phyloP scores from a whole-genome alignment of 2,113 vertebrate genomes.

The Barbus barbus region DNA sequence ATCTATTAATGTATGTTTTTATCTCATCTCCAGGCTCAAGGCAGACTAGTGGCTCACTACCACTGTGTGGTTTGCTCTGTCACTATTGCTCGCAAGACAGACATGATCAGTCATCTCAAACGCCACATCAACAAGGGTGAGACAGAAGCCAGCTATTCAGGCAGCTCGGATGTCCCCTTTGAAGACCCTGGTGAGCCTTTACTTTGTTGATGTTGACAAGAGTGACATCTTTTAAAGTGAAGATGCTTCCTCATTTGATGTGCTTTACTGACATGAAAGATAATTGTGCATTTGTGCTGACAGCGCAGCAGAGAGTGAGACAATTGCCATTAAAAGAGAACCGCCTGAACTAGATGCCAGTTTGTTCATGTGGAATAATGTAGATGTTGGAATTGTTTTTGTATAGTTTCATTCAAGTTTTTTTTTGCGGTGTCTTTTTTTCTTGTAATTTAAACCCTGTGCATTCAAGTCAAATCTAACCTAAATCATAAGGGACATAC shows the following conservation, averaged over 20 bases:
- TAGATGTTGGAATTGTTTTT: not conserved
- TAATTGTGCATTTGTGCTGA: conserved; percentile 13
- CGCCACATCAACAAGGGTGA: conserved; percentile 94
- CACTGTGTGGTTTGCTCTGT: conserved; percentile 95
- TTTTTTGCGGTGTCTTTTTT: not conserved
- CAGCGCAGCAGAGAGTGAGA: not conserved
- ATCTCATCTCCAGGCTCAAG: conserved; percentile 67
- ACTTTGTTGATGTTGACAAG: conserved; percentile 15
- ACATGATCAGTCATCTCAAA: conserved; percentile 94
- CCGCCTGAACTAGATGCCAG: not conserved
- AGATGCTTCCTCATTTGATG: not conserved
- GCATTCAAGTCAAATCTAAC: too few species aligned
- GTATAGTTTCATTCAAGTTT: not conserved
- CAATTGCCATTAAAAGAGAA: not conserved
- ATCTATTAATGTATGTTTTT: not conserved
- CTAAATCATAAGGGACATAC: too few species aligned
- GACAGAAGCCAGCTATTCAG: conserved; percentile 84
- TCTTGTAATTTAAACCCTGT: not conserved
- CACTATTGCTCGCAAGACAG: conserved; percentile 88
- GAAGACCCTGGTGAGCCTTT: conserved; percentile 65
- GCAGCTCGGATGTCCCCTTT: conserved; percentile 63
- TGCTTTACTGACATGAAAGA: not conserved
- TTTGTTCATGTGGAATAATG: not conserved
- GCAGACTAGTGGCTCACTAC: conserved; percentile 88
- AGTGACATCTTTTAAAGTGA: not conserved